Evolutionary conservation across 2,113 vertebrate species (phyloP).

Genomic region (Plestiodon gilberti): DNA sequence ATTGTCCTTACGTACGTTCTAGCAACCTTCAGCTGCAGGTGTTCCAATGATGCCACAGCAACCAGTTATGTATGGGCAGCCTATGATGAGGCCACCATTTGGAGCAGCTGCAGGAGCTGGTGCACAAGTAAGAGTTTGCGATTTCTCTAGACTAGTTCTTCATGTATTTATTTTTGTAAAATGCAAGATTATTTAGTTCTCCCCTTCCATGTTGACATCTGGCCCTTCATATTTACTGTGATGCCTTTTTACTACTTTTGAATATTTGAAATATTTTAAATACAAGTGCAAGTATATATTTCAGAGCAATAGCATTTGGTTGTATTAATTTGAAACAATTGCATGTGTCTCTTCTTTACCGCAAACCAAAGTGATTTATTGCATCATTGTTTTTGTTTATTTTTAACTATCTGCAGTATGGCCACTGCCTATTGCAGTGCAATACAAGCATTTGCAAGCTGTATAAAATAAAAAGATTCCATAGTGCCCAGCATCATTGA

Average conservation of each 20-base stretch:
- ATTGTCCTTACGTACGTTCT: conserved; percentile 19
- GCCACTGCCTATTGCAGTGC: neutral
- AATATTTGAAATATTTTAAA: neutral
- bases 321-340: neutral
- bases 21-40: conserved; percentile 86
- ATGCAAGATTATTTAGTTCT: neutral
- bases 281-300: neutral
- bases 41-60: conserved; percentile 92
- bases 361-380: neutral
- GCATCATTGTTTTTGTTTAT: neutral
- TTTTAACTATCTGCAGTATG: too few relatives aligned
- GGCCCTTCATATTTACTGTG: neutral
- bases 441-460: neutral
- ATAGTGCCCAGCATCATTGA: neutral
- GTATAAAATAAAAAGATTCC: neutral
- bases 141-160: neutral
- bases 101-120: conserved; percentile 84
- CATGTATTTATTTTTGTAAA: too few relatives aligned
- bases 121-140: conserved; percentile 79
- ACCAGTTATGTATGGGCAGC: conserved; percentile 93
- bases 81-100: conserved; percentile 94
- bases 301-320: neutral
- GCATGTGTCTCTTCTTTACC: neutral
- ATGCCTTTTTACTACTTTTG: neutral
- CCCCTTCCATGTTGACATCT: neutral